These are phyloP conservation scores for Fulmarus glacialis DNA, from an alignment of 2,113 vertebrate species.

Conservation along the genomic window DNA sequence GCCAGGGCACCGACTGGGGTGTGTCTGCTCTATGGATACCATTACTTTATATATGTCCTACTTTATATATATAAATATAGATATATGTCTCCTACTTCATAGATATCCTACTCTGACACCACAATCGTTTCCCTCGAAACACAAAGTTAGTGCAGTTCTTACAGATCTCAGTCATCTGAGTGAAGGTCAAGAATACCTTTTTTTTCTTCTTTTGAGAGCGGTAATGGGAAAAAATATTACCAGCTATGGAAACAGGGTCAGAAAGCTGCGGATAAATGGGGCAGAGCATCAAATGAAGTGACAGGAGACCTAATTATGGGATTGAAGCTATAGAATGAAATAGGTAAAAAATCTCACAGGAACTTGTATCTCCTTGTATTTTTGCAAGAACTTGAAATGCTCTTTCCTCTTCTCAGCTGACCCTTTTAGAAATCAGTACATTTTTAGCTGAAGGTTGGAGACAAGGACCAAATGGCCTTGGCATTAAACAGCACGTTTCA, in stretches of 20 bases:
- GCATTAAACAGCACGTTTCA: background rate
- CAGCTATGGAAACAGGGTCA: constrained; percentile 49
- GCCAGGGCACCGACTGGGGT: fast-evolving
- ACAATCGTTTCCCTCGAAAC: background rate
- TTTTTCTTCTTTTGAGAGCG: background rate
- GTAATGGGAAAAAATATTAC: background rate
- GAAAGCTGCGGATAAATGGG: constrained; percentile 7
- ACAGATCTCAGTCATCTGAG: background rate
- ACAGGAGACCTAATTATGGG: constrained; percentile 58
- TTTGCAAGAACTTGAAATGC: background rate
- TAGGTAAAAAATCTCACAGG: constrained; percentile 45
- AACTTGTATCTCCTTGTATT: background rate
- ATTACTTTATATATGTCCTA: background rate
- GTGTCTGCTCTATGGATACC: background rate
- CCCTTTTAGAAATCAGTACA: background rate
- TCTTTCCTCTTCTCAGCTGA: background rate
- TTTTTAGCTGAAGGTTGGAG: background rate
- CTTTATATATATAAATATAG: background rate
- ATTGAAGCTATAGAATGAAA: constrained; percentile 21
- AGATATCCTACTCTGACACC: background rate
- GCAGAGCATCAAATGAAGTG: background rate
- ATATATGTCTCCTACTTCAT: background rate
- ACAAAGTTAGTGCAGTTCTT: background rate
- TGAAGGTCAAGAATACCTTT: constrained; percentile 41
- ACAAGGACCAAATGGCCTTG: constrained; percentile 1